Base-by-base conservation (phyloP, 2,113 vertebrate species). In the Dicrurus megarhynchus region DNA sequence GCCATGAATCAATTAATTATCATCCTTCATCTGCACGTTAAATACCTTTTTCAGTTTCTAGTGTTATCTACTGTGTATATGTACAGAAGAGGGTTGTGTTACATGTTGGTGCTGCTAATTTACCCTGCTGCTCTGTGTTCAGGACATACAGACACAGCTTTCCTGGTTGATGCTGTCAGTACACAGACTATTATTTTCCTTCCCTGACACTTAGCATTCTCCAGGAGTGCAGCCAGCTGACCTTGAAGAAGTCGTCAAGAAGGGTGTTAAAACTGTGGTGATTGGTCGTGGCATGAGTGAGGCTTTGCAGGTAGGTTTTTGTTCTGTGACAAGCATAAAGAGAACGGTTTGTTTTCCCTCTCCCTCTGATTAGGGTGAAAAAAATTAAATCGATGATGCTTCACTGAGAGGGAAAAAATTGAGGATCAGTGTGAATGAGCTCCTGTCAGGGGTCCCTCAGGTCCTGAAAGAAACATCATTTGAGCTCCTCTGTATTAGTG, bases 191-290 rank as follows among this genome's bases (percentile, higher is more conserved):
- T 86, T 63, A 1, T 92, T 84, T 93, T 87, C 92, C 85, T 87
- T 91, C 73, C 75, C 93, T 93, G 44, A 49, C 46, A n/a, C 60
- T 61, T 70, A 99, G 99, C 99, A 99, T 95, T 82, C 97, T 87
- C 99, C 99, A 14, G 99, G 99, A 64, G 99, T 99, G 13, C 99
- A 99, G 42, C 99, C 99, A 13, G 98, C 99, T 35, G 99, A 99
- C 49, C 96, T 99, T 81, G 99, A 99, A 83, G 99, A 99, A 97
- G 98, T 99, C 32, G 93, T 99, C 76, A 97, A 97, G 95, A 99
- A 98, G 79, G 99, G 98, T 3, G 97, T 99, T 7, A 94, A 98
- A 75, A 97, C 97, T 2, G 50, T 99, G 89, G 99, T 99, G 26
- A 99, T 99, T 10, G 99, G 99, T 64, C 97, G 99, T 90, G 99